Percentiles rank a stretch among this genome's conserved stretches.
phyloP scores from a whole-genome alignment of 1,140 invertebrate species.

The Oppia nitens region DNA sequence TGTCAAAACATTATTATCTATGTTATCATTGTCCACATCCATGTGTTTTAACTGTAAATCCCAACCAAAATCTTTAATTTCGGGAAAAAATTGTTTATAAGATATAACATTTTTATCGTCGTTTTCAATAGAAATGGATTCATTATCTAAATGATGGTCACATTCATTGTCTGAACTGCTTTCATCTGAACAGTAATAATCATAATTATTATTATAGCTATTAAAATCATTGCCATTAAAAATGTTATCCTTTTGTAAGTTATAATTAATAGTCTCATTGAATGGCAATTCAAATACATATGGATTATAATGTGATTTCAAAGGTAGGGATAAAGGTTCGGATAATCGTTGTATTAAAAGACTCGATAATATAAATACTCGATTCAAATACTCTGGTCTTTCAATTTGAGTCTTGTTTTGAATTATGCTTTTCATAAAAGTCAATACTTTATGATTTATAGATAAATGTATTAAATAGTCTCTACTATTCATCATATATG shows the following conservation, averaged over 20 bases:
- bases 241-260: not conserved
- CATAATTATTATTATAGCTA: not conserved
- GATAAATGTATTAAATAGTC: not conserved
- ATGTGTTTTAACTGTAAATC: not conserved
- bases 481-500: not conserved
- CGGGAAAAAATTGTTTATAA: not conserved
- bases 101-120: not conserved
- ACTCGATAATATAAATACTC: not conserved
- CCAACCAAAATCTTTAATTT: not conserved
- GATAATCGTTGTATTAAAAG: slow-evolving; percentile 6
- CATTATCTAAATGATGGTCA: not conserved
- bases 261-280: not conserved
- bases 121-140: not conserved
- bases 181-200: not conserved
- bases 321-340: not conserved
- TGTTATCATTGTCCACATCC: no score
- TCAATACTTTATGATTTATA: not conserved
- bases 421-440: not conserved
- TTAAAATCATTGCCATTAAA: not conserved
- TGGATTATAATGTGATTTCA: not conserved
- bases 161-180: not conserved
- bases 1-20: no score
- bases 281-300: not conserved
- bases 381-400: not conserved
- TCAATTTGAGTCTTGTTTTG: not conserved